Base-by-base conservation (phyloP, 92 coral and sea anemone genomes). In the Montipora capitata region DNA sequence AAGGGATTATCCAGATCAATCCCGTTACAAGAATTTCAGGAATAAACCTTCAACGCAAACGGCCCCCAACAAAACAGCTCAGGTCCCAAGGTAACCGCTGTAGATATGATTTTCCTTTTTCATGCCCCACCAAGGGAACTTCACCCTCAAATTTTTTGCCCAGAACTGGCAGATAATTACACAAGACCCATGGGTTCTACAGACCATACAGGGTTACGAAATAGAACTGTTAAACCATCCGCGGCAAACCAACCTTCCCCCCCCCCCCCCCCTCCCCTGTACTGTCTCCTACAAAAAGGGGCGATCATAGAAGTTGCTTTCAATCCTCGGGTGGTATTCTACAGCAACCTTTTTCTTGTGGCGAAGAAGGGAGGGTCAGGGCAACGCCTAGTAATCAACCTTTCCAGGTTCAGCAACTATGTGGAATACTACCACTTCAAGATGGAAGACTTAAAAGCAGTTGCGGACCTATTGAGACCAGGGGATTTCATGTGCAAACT, bases 361-460 rank as follows among this genome's bases (percentile, higher is more conserved):
- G 76, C 42, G 20, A 79, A 81, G 69, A 81, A 79, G 38, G 87
- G 86, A 3, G 70, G 90, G 35, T 27, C 35, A 9, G 85, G 90
- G n/a, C 86, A 78, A 35, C 45, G 87, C 3, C 91, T 87, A 27
- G 80, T 80, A 12, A 57, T 87, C 35, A 75, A 69, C 41, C 80
- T 87, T 3, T 51, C 80, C 38, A 14, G 59, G 15, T 40, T 80
- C 40, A 81, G 4, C 49, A 49, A 40, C 43, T 27, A 27, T 27
- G 1, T 27, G 35, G 35, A 27, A 27, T 27, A 27, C 35, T 27
- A 15, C 27, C 87, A 88, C 71, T 88, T 88, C 92, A 88, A 88
- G 65, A 88, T 88, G 92, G 92, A 88, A 59, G 85, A 81, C 63
- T 58, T 88, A 10, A 69, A 54, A 43, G 48, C 81, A 12, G 70